These are phyloP conservation scores for Harpegnathos saltator DNA, from an alignment of 1,140 invertebrate species.

Conservation along the genomic window DNA sequence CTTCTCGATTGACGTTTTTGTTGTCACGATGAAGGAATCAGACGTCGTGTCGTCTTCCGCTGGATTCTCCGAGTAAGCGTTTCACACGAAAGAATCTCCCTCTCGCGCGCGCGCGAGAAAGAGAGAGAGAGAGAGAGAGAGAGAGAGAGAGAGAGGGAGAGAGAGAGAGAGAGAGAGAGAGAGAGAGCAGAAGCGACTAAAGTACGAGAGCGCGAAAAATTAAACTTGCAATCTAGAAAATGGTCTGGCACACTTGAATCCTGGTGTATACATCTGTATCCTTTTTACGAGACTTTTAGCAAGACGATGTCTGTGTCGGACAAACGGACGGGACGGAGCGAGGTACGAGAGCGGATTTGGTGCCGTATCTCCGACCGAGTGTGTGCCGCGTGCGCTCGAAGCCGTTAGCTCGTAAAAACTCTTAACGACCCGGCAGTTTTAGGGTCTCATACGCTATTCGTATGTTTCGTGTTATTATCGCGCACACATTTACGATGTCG, in stretches of 20 bases:
- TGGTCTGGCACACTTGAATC: no score
- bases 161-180: no score
- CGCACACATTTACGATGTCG: not conserved
- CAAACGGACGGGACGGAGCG: not conserved
- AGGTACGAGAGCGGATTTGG: slow-evolving; percentile 34
- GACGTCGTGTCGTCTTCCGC: no score
- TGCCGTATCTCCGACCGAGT: slow-evolving; percentile 8
- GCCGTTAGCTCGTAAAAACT: slow-evolving; percentile 38
- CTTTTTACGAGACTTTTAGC: slow-evolving; percentile 42
- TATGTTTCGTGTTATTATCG: slow-evolving; percentile 4
- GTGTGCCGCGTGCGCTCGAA: not conserved
- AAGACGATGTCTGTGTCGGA: not conserved
- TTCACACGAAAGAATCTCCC: no score
- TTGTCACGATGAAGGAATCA: no score
- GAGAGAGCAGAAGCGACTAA: no score
- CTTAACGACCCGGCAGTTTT: slow-evolving; percentile 26
- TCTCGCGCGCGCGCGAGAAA: not conserved
- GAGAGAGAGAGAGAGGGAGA: no score
- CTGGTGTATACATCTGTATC: not conserved
- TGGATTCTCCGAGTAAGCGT: no score
- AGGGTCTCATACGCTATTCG: slow-evolving; percentile 4
- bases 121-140: no score
- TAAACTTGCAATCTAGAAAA: no score
- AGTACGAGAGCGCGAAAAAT: no score
- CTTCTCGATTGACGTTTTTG: no score